Percentiles rank a stretch among this genome's conserved stretches.
Evolutionary conservation across 2,888 invertebrate genomes (phyloP).

Genomic region (Coelinius sp.): DNA sequence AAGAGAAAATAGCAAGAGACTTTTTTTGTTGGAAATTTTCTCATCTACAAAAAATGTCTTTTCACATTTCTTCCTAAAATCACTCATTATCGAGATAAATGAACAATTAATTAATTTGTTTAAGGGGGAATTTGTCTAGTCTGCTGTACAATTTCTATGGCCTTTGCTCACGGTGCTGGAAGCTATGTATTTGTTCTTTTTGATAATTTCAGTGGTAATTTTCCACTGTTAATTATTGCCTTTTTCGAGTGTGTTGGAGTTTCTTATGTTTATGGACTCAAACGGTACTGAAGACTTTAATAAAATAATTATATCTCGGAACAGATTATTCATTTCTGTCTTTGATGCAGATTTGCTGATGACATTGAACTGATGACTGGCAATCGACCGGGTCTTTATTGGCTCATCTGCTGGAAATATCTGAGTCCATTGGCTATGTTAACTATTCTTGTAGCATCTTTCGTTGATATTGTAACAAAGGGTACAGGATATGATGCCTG

Average conservation of each 20-base stretch:
- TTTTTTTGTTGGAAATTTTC: background rate
- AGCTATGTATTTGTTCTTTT: conserved; percentile 95
- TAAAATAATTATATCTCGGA: background rate
- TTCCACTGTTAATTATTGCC: conserved; percentile 92
- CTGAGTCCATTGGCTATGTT: conserved; percentile 91
- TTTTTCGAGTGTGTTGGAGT: conserved; percentile 94
- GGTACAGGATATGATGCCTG: conserved; percentile 91
- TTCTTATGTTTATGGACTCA: conserved; percentile 93
- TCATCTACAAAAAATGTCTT: background rate
- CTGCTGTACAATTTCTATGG: conserved; percentile 90
- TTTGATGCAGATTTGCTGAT: conserved; percentile 82
- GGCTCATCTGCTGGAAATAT: conserved; percentile 96
- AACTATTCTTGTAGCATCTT: conserved; percentile 86
- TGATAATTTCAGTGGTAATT: conserved; percentile 94
- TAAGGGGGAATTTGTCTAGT: conserved; percentile 79
- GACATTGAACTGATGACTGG: conserved; percentile 97
- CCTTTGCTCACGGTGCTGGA: conserved; percentile 92
- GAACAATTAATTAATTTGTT: conserved; percentile 35
- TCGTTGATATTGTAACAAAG: conserved; percentile 83
- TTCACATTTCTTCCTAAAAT: background rate
- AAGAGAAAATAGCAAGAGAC: background rate
- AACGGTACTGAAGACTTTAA: conserved; percentile 75
- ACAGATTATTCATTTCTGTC: conserved; percentile 42
- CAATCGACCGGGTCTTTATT: conserved; percentile 87
- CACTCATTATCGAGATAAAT: too few species aligned